Percentiles rank a stretch among this genome's conserved stretches.
phyloP scores from a whole-genome alignment of 2,797 vertebrate genomes.

The Cossypha polioptera region DNA sequence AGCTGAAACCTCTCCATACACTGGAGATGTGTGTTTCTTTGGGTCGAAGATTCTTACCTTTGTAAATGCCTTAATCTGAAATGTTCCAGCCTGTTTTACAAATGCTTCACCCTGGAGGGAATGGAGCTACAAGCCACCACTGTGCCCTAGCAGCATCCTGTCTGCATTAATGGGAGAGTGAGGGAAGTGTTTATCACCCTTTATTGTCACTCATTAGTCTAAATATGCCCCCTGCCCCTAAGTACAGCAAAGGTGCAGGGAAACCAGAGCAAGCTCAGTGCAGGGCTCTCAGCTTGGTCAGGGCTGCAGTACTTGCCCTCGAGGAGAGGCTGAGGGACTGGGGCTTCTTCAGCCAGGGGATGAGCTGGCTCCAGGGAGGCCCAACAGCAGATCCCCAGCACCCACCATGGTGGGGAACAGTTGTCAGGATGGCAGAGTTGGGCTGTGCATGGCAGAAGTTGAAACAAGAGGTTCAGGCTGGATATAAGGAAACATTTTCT shows the following conservation, averaged over 20 bases:
- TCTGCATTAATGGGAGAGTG: neutral
- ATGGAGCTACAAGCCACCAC: neutral
- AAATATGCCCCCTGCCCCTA: accelerated
- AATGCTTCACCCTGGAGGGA: neutral
- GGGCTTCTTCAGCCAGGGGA: neutral
- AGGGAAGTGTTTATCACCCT: neutral
- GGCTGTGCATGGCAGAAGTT: neutral
- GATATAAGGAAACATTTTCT: neutral
- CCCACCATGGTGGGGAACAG: accelerated
- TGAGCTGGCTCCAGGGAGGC: neutral
- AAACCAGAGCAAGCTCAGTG: neutral
- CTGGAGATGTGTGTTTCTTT: neutral
- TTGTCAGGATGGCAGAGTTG: neutral
- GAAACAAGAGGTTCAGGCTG: neutral
- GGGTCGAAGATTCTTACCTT: neutral
- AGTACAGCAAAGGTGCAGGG: neutral
- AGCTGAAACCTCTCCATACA: neutral
- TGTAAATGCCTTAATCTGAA: neutral
- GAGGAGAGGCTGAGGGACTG: neutral
- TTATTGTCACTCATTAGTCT: neutral
- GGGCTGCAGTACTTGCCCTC: neutral
- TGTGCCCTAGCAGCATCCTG: neutral
- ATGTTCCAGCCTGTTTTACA: neutral
- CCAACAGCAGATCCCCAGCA: neutral
- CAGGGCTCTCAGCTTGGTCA: neutral